Evolutionary conservation across 2,888 invertebrate genomes (phyloP).

Genomic region (Autographa gamma): DNA sequence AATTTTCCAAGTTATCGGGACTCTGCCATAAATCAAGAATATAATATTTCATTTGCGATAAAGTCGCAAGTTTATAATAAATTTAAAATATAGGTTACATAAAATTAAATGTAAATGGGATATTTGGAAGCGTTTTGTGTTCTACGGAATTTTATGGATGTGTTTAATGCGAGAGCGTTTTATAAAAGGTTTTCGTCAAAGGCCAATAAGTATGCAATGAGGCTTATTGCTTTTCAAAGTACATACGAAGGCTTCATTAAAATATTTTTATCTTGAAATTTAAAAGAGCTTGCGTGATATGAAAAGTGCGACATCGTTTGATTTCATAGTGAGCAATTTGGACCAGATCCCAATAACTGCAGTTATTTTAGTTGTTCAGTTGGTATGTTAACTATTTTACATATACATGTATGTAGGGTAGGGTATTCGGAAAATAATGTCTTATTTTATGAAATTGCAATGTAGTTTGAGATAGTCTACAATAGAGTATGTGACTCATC

Average conservation of each 20-base stretch:
- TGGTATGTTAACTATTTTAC: not conserved
- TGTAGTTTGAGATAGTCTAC: too few species aligned
- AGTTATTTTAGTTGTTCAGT: constrained; percentile 4
- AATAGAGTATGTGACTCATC: too few species aligned
- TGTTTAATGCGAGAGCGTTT: not conserved
- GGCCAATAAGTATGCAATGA: not conserved
- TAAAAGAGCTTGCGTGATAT: not conserved
- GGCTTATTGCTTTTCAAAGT: not conserved
- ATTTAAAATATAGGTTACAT: not conserved
- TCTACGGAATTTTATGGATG: not conserved
- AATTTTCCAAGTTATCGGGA: constrained; percentile 10
- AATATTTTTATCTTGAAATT: not conserved
- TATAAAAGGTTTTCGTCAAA: not conserved
- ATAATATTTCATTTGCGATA: constrained; percentile 20
- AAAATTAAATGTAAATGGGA: not conserved
- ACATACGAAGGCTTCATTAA: not conserved
- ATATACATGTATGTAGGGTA: not conserved
- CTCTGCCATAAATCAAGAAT: constrained; percentile 15
- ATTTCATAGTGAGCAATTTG: constrained; percentile 1
- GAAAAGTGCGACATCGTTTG: not conserved
- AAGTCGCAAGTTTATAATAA: constrained; percentile 15
- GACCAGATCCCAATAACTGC: constrained; percentile 1
- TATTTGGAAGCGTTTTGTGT: not conserved
- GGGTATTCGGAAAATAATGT: too few species aligned
- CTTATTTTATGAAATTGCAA: too few species aligned